These are phyloP conservation scores for Takifugu flavidus DNA, from an alignment of 2,113 vertebrate species.

Conservation along the genomic window DNA sequence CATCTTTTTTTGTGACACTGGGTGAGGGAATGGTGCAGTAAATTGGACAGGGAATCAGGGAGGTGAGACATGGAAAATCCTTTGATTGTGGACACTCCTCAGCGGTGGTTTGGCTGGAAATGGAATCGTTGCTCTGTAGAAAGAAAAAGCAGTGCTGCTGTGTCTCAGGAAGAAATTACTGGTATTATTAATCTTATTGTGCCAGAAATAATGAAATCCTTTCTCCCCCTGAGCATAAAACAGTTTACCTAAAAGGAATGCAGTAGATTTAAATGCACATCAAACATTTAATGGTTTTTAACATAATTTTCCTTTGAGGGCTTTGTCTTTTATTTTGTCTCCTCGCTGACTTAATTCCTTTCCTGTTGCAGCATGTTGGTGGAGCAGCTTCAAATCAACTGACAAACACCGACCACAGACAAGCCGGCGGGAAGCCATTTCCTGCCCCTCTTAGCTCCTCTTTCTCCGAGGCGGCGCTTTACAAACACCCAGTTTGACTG, in stretches of 20 bases:
- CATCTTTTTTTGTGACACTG: no score
- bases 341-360: constrained; percentile 64
- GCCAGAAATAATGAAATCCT: no score
- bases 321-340: constrained; percentile 43
- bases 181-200: no score
- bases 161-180: neutral
- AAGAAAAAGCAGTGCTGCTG: constrained; percentile 1
- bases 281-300: constrained; percentile 43
- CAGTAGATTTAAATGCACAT: constrained; percentile 18
- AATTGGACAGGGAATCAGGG: constrained; percentile 23
- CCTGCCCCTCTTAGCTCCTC: constrained; percentile 39
- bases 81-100: constrained; percentile 53
- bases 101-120: constrained; percentile 32
- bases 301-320: constrained; percentile 47
- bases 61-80: constrained; percentile 47
- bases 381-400: constrained; percentile 66
- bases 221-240: no score
- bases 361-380: constrained; percentile 67
- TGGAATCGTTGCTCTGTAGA: constrained; percentile 15
- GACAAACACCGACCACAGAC: constrained; percentile 70
- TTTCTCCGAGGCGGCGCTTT: constrained; percentile 49
- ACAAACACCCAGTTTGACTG: constrained; percentile 32
- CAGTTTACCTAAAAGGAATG: neutral
- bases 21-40: neutral
- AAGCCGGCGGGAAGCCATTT: constrained; percentile 59